Conservation (phyloP, 1,140 invertebrate species). For the Penaeus vannamei region DNA sequence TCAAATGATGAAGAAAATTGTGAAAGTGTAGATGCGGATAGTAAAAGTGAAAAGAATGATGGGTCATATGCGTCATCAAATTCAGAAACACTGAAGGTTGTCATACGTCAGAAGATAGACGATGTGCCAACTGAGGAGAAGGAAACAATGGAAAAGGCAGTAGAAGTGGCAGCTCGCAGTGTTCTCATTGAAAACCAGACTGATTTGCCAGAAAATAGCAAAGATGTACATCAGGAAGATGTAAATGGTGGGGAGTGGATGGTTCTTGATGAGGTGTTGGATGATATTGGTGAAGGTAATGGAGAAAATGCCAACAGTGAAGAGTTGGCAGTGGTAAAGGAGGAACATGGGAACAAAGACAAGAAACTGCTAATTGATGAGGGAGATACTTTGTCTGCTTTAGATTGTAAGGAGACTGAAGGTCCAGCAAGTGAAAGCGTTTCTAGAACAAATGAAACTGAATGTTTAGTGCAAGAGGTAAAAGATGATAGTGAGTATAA, state of each 20-base stretch:
- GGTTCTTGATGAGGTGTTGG: slow-evolving; percentile 51
- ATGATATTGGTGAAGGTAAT: slow-evolving; percentile 13
- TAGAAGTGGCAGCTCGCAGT: no score
- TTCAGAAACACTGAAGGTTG: slow-evolving; percentile 18
- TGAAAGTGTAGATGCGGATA: neutral
- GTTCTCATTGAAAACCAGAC: no score
- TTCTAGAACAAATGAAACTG: no score
- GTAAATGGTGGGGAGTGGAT: slow-evolving; percentile 45
- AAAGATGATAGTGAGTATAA: no score
- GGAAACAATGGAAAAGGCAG: neutral
- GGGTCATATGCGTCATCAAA: neutral
- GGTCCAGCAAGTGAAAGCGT: no score
- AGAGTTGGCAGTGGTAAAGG: neutral
- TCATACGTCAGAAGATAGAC: neutral
- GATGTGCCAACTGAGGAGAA: neutral
- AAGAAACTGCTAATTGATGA: neutral
- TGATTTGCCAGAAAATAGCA: neutral
- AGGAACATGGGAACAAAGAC: neutral
- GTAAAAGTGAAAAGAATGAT: neutral
- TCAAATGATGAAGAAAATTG: neutral
- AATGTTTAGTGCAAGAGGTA: no score
- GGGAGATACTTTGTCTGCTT: no score
- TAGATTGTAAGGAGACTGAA: no score
- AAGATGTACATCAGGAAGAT: neutral
- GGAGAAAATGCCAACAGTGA: slow-evolving; percentile 7